Evolutionary conservation across 2,113 vertebrate genomes (phyloP).

Genomic region (Erythrocercus mccallii): DNA sequence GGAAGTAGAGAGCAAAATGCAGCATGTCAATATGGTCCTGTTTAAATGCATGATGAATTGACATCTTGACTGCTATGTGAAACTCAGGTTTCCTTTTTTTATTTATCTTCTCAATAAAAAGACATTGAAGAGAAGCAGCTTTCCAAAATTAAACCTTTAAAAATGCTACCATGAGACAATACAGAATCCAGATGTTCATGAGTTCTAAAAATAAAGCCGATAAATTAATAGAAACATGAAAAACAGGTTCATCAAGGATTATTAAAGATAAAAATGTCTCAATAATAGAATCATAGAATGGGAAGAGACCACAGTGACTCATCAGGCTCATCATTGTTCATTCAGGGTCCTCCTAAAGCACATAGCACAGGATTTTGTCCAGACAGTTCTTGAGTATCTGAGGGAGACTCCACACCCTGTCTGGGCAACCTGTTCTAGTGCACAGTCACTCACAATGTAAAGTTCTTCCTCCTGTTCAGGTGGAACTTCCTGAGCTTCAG

Average conservation of each 20-base stretch:
- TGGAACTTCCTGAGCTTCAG: neutral
- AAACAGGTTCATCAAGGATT: neutral
- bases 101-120: neutral
- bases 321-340: neutral
- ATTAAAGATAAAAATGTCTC: neutral
- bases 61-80: neutral
- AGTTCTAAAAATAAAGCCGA: neutral
- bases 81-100: neutral
- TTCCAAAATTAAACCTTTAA: neutral
- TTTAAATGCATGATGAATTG: neutral
- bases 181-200: neutral
- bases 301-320: neutral
- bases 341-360: neutral
- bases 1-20: neutral
- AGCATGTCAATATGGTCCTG: neutral
- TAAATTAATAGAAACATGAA: neutral
- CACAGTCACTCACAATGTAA: neutral
- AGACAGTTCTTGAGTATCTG: neutral
- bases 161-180: neutral
- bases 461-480: neutral
- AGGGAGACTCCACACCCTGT: neutral
- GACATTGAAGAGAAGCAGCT: neutral
- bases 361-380: neutral
- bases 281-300: neutral
- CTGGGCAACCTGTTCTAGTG: neutral